Conservation (phyloP, 2,888 invertebrate species). For the Apocheima hispidaria region DNA sequence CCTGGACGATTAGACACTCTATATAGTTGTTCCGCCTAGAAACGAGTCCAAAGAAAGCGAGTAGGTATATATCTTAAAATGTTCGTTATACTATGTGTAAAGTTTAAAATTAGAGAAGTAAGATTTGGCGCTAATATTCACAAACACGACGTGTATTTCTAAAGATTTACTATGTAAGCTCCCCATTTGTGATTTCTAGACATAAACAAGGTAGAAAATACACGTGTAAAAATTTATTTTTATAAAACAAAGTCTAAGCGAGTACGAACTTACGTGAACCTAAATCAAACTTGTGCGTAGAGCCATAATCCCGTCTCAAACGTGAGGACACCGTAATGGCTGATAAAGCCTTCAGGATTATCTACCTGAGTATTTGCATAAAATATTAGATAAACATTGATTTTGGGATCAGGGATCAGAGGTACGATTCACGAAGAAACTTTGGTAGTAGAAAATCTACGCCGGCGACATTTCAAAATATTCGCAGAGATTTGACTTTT, state of each 20-base stretch:
- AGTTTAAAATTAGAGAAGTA: no score
- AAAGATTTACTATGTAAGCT: not conserved
- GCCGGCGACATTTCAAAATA: not conserved
- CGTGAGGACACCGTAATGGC: slow-evolving; percentile 31
- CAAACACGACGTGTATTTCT: no score
- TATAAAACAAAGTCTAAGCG: not conserved
- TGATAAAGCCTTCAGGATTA: slow-evolving; percentile 25
- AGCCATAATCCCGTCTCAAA: slow-evolving; percentile 20
- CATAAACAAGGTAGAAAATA: no score
- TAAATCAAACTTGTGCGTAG: slow-evolving; percentile 9
- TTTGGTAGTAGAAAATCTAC: not conserved
- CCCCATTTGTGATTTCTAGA: no score
- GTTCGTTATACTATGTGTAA: no score
- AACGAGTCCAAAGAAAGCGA: no score
- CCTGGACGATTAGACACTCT: no score
- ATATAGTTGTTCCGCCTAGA: no score
- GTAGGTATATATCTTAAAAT: no score
- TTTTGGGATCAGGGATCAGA: slow-evolving; percentile 26
- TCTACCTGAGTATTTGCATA: slow-evolving; percentile 27
- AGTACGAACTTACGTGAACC: slow-evolving; percentile 2
- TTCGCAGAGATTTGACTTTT: not conserved
- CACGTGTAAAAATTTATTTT: not conserved
- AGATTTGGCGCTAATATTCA: no score
- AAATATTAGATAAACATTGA: slow-evolving; percentile 32
- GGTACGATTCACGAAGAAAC: not conserved